A percentile compares a stretch with the other conserved stretches of the same genome.
phyloP scores from a whole-genome alignment of 2,888 invertebrate species.

The Drosophila meridiana region DNA sequence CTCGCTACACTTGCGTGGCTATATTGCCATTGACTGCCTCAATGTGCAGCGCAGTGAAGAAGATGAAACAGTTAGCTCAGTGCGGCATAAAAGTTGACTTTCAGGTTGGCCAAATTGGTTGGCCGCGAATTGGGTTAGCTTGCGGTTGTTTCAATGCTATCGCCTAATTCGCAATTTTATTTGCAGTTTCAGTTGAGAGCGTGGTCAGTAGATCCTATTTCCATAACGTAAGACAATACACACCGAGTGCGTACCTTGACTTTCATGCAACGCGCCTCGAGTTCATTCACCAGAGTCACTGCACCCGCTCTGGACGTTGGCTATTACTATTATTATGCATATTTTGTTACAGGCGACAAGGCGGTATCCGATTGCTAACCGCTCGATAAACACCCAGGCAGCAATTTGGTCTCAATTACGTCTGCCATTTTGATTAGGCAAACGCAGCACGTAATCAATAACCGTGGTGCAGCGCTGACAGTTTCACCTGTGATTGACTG shows the following conservation, averaged over 20 bases:
- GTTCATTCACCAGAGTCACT: slow-evolving; percentile 67
- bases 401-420: slow-evolving; percentile 68
- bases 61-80: slow-evolving; percentile 31
- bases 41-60: slow-evolving; percentile 68
- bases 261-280: slow-evolving; percentile 44
- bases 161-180: slow-evolving; percentile 9
- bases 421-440: slow-evolving; percentile 53
- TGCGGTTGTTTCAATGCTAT: slow-evolving; percentile 27
- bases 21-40: slow-evolving; percentile 52
- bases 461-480: slow-evolving; percentile 34
- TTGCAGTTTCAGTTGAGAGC: neutral
- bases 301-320: slow-evolving; percentile 9
- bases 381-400: slow-evolving; percentile 41
- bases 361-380: slow-evolving; percentile 41
- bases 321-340: slow-evolving; percentile 64
- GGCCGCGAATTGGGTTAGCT: slow-evolving; percentile 65
- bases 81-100: slow-evolving; percentile 62
- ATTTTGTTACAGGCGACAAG: slow-evolving; percentile 49
- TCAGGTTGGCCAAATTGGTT: slow-evolving; percentile 45
- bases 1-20: slow-evolving; percentile 45
- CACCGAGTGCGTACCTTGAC: slow-evolving; percentile 41
- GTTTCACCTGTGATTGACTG: slow-evolving; percentile 72
- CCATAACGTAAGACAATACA: slow-evolving; percentile 30
- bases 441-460: slow-evolving; percentile 76
- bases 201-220: slow-evolving; percentile 20